Evolutionary conservation across 2,113 vertebrate species (phyloP), one percentile per base, ranked within the genome.

Genomic region (Mirza zaza): DNA sequence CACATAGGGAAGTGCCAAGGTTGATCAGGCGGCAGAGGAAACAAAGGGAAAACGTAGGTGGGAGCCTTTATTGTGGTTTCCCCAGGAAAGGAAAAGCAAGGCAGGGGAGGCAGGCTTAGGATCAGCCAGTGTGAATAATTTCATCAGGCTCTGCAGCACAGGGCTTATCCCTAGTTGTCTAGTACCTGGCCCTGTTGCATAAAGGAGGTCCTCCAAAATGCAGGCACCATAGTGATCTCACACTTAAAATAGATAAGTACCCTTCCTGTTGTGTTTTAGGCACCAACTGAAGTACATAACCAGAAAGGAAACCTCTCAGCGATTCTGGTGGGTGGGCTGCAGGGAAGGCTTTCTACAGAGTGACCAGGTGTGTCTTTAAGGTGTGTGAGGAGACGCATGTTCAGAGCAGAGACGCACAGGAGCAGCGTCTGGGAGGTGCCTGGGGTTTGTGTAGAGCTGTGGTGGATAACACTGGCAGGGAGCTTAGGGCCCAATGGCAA

Each of bases 1-100:
- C 39, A 14, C 23, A 0, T 2, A 4, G 9, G 8, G 57, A 23
- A 59, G 57, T 29, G 5, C 50, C 2, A 0, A 39, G 29, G 36
- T 48, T 21, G 29, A 1, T 34, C 48, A 52, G 83, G 20, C 67
- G 9, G 25, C 29, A 32, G 61, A 48, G 34, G 18, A 34, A 17
- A 29, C 6, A 0, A 50, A 13, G 59, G 79, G 9, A 10, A 39
- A 48, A 9, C 0, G 2, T 4, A 32, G 42, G 20, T 20, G 20
- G 13, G 42, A n/a, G 67, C 57, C 55, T 84, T 81, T 21, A 14
- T 1, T 45, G 39, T 13, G 63, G 6, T 83, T 86, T 75, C 63
- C 25, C 2, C 9, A 80, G 29, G 25, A 34, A 48, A 25, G 27
- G 5, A 59, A 34, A 6, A 59, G n/a, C 10, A 2, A 34, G 48